These are phyloP conservation scores for Ceramica pisi DNA, from an alignment of 2,888 invertebrate genomes.

Conservation along the genomic window DNA sequence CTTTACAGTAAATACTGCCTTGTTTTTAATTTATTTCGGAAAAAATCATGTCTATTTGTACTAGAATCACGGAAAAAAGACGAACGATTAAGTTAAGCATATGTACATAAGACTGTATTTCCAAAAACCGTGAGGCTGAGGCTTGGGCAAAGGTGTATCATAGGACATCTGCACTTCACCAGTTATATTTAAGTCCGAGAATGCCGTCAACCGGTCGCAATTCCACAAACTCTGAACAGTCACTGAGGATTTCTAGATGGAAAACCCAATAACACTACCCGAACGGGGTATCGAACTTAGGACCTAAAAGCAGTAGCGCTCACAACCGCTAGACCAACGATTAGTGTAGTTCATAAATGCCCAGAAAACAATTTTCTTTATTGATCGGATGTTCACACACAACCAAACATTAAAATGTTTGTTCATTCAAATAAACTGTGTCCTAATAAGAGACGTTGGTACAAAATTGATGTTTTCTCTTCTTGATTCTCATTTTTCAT, in stretches of 20 bases:
- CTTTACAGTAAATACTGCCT: not conserved
- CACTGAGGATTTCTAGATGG: too few relatives aligned
- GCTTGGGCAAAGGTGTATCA: not conserved
- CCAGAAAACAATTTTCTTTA: not conserved
- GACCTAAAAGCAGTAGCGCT: too few relatives aligned
- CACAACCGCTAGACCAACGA: not conserved
- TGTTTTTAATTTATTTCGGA: not conserved
- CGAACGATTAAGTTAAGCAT: not conserved
- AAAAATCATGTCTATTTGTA: not conserved
- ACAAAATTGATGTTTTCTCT: not conserved
- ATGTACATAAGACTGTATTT: too few relatives aligned
- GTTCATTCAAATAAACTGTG: too few relatives aligned
- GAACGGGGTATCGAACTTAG: not conserved
- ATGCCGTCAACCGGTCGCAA: not conserved
- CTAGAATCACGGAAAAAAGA: not conserved
- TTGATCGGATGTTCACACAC: too few relatives aligned
- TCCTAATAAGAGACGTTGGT: too few relatives aligned
- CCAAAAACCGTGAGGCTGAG: too few relatives aligned
- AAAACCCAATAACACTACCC: not conserved
- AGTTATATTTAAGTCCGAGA: not conserved
- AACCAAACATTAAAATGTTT: not conserved
- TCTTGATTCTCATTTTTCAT: constrained; percentile 1
- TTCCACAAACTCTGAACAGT: too few relatives aligned
- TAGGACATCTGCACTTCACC: not conserved
- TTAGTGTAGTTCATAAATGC: not conserved